phyloP scores from a whole-genome alignment of 2,797 vertebrate species.

The Chromobotia macracanthus region DNA sequence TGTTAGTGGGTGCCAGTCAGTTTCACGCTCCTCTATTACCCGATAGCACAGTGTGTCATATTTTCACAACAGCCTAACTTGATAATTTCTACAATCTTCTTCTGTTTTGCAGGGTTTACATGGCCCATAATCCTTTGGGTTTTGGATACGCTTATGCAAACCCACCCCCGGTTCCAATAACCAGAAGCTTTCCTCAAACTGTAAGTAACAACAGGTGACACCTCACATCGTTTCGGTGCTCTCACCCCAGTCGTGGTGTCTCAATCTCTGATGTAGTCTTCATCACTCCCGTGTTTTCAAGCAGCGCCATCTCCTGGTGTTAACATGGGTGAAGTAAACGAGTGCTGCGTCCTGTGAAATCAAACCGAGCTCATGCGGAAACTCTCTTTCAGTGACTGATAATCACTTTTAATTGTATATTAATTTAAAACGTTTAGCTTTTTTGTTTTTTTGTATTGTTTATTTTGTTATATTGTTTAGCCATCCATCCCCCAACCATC shows the following conservation, averaged over 20 bases:
- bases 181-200: conserved; percentile 20
- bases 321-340: too few relatives aligned
- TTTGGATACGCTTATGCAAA: conserved; percentile 30
- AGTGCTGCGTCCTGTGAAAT: too few relatives aligned
- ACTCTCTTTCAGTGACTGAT: too few relatives aligned
- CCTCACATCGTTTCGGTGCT: conserved; percentile 30
- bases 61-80: conserved; percentile 74
- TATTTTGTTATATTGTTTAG: too few relatives aligned
- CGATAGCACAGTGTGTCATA: conserved; percentile 65
- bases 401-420: too few relatives aligned
- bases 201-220: conserved; percentile 34
- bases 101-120: conserved; percentile 47
- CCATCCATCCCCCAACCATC: too few relatives aligned
- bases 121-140: conserved; percentile 35
- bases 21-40: conserved; percentile 55
- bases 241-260: conserved; percentile 13
- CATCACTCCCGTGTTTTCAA: conserved; percentile 61
- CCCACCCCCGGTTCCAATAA: conserved; percentile 22
- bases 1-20: conserved; percentile 62
- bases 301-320: conserved; percentile 79
- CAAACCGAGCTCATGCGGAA: too few relatives aligned
- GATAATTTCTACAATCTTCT: conserved; percentile 63
- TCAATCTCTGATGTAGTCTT: conserved; percentile 1
- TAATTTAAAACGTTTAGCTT: too few relatives aligned
- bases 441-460: too few relatives aligned